Base-by-base conservation (phyloP, 2,113 vertebrate genomes). In the Callospermophilus lateralis region DNA sequence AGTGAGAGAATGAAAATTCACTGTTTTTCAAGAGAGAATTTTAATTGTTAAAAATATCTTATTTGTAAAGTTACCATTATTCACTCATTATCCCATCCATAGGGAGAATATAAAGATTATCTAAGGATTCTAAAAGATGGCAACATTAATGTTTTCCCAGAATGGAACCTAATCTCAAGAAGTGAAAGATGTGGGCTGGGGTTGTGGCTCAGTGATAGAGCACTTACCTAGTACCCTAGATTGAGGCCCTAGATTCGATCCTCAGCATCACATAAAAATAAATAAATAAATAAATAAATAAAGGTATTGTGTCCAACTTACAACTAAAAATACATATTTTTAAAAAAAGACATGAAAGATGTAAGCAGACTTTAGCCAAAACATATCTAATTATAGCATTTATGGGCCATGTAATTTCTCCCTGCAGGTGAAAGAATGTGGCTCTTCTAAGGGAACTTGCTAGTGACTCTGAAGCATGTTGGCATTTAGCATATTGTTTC, bases 111-210 rank as follows among this genome's bases (percentile, higher is more conserved):
- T 26, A 94, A 96, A 97, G 68, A 83, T 51, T 61, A 9, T 26
- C 26, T 63, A 63, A 63, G 8, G 24, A 63, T 63, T 63, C 61
- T 63, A 10, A 63, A 87, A 90, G 48, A 55, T 70, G 22, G 48
- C 37, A 74, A 72, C 32, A 72, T 84, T 37, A 68, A 13, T 12
- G n/a, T 84, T 95, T 90, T 55, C 85, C 72, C 61, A n/a, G 76
- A 80, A 67, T 7, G 34, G n/a, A 96, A 9, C n/a, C 77, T 80
- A 53, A 86, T 45, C n/a, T 97, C 68, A 88, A 89, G 26, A 92
- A 76, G 53, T 76, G 20, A 90, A 97, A 84, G 61, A 72, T 26
- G 39, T 45, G 45, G 45, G 45, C 45, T 45, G 45, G 45, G 45
- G 45, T 45, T 45, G 45, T 45, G 45, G 45, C 45, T 45, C 45